These are phyloP conservation scores for Esperia sulphurella DNA, from an alignment of 2,888 invertebrate species.

Conservation along the genomic window DNA sequence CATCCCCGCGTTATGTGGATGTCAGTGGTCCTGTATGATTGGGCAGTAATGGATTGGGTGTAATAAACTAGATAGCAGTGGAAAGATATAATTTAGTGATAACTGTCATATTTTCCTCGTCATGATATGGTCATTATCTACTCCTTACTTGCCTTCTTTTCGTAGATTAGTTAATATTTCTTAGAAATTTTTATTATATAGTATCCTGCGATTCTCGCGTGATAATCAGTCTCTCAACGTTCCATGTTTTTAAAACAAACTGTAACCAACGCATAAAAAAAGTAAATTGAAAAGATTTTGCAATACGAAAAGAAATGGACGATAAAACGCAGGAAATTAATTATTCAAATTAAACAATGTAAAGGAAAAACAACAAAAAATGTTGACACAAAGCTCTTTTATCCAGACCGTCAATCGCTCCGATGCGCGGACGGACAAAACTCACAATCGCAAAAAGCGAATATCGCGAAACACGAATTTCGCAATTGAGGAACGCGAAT, in stretches of 20 bases:
- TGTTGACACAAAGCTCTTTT: slow-evolving; percentile 1
- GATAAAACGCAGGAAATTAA: neutral
- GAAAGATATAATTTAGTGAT: too few relatives aligned
- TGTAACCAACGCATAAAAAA: neutral
- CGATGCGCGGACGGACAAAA: neutral
- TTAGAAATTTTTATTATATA: too few relatives aligned
- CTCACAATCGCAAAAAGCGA: neutral
- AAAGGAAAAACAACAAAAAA: neutral
- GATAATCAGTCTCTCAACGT: too few relatives aligned
- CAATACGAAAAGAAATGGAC: neutral
- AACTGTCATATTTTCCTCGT: too few relatives aligned
- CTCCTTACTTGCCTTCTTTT: too few relatives aligned
- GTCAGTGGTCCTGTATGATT: neutral
- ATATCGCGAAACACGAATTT: slow-evolving; percentile 4
- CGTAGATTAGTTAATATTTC: too few relatives aligned
- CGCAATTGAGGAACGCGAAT: slow-evolving; percentile 17
- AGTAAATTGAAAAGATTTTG: neutral
- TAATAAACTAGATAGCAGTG: too few relatives aligned
- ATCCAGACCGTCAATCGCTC: slow-evolving; percentile 2
- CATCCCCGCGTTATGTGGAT: neutral
- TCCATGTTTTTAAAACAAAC: too few relatives aligned
- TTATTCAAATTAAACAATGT: neutral
- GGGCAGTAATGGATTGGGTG: neutral
- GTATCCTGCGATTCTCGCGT: too few relatives aligned
- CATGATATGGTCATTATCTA: too few relatives aligned